A percentile compares a stretch with the other conserved stretches of the same genome.
phyloP scores from a whole-genome alignment of 2,888 invertebrate species.

The Sthenelais limicola region DNA sequence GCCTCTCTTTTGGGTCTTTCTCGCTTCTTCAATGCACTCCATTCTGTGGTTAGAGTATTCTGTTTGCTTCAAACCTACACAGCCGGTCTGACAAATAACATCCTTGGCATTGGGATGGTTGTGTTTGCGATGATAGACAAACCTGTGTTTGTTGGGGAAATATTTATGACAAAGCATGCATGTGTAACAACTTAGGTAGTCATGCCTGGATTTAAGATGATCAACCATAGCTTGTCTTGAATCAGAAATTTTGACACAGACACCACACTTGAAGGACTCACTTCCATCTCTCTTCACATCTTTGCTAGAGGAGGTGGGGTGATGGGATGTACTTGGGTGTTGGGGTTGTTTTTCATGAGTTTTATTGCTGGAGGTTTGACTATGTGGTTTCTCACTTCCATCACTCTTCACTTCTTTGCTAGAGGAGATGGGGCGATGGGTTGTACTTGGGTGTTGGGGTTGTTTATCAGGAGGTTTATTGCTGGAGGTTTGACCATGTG shows the following conservation, averaged over 20 bases:
- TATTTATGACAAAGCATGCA: conserved; percentile 28
- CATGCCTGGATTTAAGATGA: conserved; percentile 22
- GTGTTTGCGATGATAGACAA: conserved; percentile 12
- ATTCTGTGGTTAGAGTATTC: conserved; percentile 3
- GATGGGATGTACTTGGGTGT: neutral
- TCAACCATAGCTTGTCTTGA: conserved; percentile 13
- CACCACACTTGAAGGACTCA: too few relatives aligned
- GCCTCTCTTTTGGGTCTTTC: neutral
- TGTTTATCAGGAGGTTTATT: too few relatives aligned
- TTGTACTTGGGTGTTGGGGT: too few relatives aligned
- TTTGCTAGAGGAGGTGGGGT: too few relatives aligned
- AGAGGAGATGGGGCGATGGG: too few relatives aligned
- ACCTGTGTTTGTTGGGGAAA: conserved; percentile 27
- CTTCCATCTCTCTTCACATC: too few relatives aligned
- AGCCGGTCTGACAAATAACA: neutral
- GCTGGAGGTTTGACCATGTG: too few relatives aligned
- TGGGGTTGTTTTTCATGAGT: too few relatives aligned
- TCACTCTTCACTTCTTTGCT: too few relatives aligned
- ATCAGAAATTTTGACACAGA: too few relatives aligned
- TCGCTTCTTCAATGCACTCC: conserved; percentile 4
- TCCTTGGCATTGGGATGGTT: conserved; percentile 10
- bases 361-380: too few relatives aligned
- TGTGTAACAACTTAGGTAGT: conserved; percentile 20
- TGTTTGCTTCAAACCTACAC: conserved; percentile 10
- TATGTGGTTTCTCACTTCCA: too few relatives aligned